These are phyloP conservation scores for Eledone cirrhosa DNA, from an alignment of 2,888 invertebrate species.

Conservation along the genomic window DNA sequence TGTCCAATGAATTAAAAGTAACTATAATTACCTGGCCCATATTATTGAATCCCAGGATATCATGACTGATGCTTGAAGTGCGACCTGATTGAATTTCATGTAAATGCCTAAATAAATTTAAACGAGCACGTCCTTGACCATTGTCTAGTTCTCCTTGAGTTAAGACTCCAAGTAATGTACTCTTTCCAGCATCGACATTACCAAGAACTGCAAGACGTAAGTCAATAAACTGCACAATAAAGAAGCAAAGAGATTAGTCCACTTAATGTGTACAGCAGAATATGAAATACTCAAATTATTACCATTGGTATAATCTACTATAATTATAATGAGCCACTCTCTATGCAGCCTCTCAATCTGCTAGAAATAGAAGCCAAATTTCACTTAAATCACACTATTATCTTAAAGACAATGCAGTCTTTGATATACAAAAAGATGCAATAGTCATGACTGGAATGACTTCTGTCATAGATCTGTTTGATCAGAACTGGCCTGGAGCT, in stretches of 20 bases:
- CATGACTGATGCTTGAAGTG: conserved; percentile 94
- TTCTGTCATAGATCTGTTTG: too few relatives aligned
- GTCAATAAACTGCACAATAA: conserved; percentile 73
- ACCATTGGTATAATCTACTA: too few relatives aligned
- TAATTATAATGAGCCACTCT: too few relatives aligned
- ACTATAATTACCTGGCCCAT: conserved; percentile 56
- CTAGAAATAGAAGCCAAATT: too few relatives aligned
- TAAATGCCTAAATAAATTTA: conserved; percentile 91
- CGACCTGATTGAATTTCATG: conserved; percentile 95
- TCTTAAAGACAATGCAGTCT: too few relatives aligned
- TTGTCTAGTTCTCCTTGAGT: conserved; percentile 97
- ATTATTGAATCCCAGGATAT: conserved; percentile 92
- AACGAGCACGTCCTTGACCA: conserved; percentile 89
- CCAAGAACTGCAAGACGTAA: conserved; percentile 88
- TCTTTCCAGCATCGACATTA: conserved; percentile 96
- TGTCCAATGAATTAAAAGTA: neutral
- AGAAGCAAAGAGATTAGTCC: neutral
- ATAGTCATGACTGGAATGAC: too few relatives aligned
- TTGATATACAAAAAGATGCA: too few relatives aligned
- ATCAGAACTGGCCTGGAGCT: too few relatives aligned
- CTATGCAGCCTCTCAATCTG: too few relatives aligned
- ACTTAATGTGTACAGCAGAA: too few relatives aligned
- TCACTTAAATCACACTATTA: too few relatives aligned
- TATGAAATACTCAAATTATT: too few relatives aligned
- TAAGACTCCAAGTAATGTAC: conserved; percentile 91